A percentile compares a stretch with the other conserved stretches of the same genome.
Conservation (phyloP, 2,113 vertebrate genomes). For the Erythrolamprus reginae region DNA sequence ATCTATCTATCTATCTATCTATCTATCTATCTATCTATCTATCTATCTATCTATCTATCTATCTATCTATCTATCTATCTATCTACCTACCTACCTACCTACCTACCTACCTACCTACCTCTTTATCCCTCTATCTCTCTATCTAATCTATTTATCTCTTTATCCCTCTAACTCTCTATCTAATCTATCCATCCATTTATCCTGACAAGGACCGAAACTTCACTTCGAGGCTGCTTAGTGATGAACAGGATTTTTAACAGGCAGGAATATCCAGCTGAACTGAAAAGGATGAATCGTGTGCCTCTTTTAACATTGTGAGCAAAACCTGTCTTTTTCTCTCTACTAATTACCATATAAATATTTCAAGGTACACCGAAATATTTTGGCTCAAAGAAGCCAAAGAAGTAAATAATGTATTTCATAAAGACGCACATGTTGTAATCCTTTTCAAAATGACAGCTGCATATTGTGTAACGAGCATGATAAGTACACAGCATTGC, state of each 20-base stretch:
- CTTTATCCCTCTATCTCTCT: too few relatives aligned
- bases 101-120: too few relatives aligned
- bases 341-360: background rate
- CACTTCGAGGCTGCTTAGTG: background rate
- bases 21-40: too few relatives aligned
- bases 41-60: too few relatives aligned
- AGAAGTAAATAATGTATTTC: constrained; percentile 23
- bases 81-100: background rate
- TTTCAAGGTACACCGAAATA: background rate
- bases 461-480: background rate
- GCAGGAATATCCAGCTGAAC: constrained; percentile 13
- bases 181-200: too few relatives aligned
- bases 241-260: background rate
- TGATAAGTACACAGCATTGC: background rate
- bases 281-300: background rate
- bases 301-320: constrained; percentile 1
- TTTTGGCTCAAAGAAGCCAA: constrained; percentile 19
- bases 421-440: constrained; percentile 1
- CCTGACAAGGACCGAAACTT: background rate
- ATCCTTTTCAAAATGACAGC: constrained; percentile 13
- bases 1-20: background rate
- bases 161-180: too few relatives aligned
- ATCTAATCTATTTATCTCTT: too few relatives aligned
- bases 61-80: too few relatives aligned
- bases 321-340: background rate